Base-by-base conservation (phyloP, 1,140 invertebrate genomes). In the Drosophila persimilis region DNA sequence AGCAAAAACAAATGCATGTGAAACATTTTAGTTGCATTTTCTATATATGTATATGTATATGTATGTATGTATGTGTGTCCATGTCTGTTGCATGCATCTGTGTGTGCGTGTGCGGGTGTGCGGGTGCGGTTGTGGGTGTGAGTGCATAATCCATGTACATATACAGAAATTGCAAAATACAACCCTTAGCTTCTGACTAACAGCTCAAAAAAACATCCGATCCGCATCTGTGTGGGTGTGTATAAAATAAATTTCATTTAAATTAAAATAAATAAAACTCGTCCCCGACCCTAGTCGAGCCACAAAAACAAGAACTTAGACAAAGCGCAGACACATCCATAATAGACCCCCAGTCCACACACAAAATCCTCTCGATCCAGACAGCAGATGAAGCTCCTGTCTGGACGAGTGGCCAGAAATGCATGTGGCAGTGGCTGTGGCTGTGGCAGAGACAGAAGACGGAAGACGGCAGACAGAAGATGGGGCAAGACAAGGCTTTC, bases 201-300 rank as follows among this genome's bases (percentile, higher is more conserved):
- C 70, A 72, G 52, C 44, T 64, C 48, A 53, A 73, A 73, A 73
- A 73, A 73, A 61, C 57, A 51, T 58, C 41, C 26, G 13, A 50
- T 50, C 15, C 13, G 15, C 48, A 45, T 54, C 20, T 73, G 46
- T 59, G 31, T 35, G 35, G 48, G n/a, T 73, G 52, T 67, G 56
- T 55, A 88, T 88, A 88, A 88, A 88, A 88, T 88, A 88, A 76
- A 88, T 88, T 86, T 81, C 74, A 86, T 88, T 88, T 88, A 77
- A 88, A 83, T 86, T 86, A 88, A 86, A 88, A 88, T 88, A 88
- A 88, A 88, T 88, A 88, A 86, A 88, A 88, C 64, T 62, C 39
- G 53, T 41, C 31, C 52, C 57, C 35, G 48, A 43, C 51, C 13
- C 13, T 52, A 43, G 29, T 9, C 17, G 22, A 45, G 53, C 15